Conservation (phyloP, 53 echinoderm and acorn worm genomes). For the Pentamera pediparva region DNA sequence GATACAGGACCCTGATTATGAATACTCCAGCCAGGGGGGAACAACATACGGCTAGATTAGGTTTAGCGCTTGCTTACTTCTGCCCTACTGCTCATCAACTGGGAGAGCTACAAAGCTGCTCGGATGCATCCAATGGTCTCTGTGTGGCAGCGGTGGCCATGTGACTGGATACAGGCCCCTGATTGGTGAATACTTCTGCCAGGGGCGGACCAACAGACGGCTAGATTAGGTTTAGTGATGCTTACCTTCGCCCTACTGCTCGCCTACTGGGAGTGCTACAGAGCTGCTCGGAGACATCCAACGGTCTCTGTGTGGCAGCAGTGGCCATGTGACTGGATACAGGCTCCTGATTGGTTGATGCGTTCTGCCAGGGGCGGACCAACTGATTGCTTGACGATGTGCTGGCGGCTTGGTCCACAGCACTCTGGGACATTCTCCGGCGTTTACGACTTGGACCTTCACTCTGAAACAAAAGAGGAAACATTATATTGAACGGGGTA, state of each 20-base stretch:
- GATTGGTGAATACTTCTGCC: too few species aligned
- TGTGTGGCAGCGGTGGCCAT: slow-evolving; percentile 24
- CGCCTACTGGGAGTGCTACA: too few species aligned
- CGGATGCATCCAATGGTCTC: slow-evolving; percentile 9
- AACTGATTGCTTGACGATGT: slow-evolving; percentile 69
- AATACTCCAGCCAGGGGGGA: too few species aligned
- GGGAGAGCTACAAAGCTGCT: too few species aligned
- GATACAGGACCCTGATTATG: too few species aligned
- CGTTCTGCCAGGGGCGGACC: slow-evolving; percentile 87
- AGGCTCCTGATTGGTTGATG: slow-evolving; percentile 4
- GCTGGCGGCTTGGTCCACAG: slow-evolving; percentile 77
- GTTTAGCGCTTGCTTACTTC: slow-evolving; percentile 56
- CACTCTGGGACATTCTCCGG: slow-evolving; percentile 97
- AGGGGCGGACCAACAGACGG: too few species aligned
- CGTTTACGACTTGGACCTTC: slow-evolving; percentile 99
- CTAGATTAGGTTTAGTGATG: too few species aligned
- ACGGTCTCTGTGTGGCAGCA: slow-evolving; percentile 26
- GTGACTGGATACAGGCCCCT: too few species aligned
- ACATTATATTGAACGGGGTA: not conserved
- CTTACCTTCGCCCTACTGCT: slow-evolving; percentile 71
- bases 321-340: slow-evolving; percentile 67
- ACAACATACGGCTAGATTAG: too few species aligned
- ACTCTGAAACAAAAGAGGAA: slow-evolving; percentile 52
- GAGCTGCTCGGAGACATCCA: not conserved
- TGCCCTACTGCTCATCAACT: slow-evolving; percentile 59